These are phyloP conservation scores for Peromyscus leucopus DNA, from an alignment of 2,113 vertebrate species.

Conservation along the genomic window DNA sequence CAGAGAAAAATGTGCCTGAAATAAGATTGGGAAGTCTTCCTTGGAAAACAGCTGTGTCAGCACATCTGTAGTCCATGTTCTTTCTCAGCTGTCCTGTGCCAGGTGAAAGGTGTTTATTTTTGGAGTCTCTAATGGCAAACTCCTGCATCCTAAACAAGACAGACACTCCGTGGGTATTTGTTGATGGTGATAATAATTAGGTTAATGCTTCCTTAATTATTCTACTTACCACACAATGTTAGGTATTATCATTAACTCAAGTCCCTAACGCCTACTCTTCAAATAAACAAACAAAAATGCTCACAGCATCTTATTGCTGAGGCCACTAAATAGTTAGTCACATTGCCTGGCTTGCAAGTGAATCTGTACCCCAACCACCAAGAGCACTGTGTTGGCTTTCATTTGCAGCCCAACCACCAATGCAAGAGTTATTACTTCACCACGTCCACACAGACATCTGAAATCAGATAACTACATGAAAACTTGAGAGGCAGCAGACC, in stretches of 20 bases:
- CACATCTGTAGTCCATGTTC: not conserved
- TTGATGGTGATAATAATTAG: conserved; percentile 24
- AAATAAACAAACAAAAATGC: conserved; percentile 28
- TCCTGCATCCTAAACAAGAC: not conserved
- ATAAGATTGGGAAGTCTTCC: conserved; percentile 22
- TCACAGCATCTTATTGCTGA: not conserved
- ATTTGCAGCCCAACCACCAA: not conserved
- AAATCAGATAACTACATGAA: not conserved
- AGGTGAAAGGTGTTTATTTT: conserved; percentile 50
- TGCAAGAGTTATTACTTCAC: conserved; percentile 28
- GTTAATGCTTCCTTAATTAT: conserved; percentile 57
- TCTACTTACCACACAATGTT: conserved; percentile 39
- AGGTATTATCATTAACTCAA: conserved; percentile 2
- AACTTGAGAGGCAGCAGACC: not conserved
- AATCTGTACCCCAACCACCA: not conserved
- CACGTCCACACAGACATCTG: not conserved
- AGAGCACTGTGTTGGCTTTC: not conserved
- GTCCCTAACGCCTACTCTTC: not conserved
- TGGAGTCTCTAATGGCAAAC: not conserved
- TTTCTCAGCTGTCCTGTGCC: not conserved
- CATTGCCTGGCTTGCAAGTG: not conserved
- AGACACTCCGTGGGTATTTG: not conserved
- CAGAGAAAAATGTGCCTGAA: conserved; percentile 15
- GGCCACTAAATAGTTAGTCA: not conserved
- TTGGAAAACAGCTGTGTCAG: conserved; percentile 45